These are phyloP conservation scores for Xestia ashworthii DNA, from an alignment of 2,888 invertebrate genomes.

Conservation along the genomic window DNA sequence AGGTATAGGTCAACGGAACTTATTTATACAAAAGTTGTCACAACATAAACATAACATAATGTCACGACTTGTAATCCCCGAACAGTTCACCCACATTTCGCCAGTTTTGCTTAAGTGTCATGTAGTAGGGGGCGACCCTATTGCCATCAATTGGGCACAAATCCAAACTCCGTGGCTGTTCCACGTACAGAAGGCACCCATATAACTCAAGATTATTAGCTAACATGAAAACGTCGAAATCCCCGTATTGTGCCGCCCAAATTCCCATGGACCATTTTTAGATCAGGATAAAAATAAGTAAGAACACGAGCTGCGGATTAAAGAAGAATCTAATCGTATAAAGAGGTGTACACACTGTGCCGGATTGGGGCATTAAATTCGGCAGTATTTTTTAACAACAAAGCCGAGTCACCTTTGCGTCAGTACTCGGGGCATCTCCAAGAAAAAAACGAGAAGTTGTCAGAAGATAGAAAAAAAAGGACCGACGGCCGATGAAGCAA, in stretches of 20 bases:
- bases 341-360: not conserved
- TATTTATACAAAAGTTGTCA: not conserved
- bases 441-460: too few relatives aligned
- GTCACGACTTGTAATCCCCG: too few relatives aligned
- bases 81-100: too few relatives aligned
- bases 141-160: too few relatives aligned
- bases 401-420: not conserved
- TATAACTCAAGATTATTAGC: not conserved
- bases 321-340: slow-evolving; percentile 32
- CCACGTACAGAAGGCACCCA: not conserved
- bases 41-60: too few relatives aligned
- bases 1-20: not conserved
- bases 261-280: not conserved
- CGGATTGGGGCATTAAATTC: not conserved
- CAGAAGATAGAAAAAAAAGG: too few relatives aligned
- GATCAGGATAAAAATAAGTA: not conserved
- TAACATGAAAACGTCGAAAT: not conserved
- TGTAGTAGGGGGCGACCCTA: too few relatives aligned
- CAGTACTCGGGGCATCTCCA: too few relatives aligned
- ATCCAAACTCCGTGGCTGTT: too few relatives aligned
- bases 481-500: not conserved
- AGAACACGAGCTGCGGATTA: slow-evolving; percentile 21
- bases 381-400: not conserved
- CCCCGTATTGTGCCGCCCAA: not conserved
- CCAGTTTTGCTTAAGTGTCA: too few relatives aligned